Conservation (phyloP, 2,888 invertebrate genomes). For the Aphidius colemani region DNA sequence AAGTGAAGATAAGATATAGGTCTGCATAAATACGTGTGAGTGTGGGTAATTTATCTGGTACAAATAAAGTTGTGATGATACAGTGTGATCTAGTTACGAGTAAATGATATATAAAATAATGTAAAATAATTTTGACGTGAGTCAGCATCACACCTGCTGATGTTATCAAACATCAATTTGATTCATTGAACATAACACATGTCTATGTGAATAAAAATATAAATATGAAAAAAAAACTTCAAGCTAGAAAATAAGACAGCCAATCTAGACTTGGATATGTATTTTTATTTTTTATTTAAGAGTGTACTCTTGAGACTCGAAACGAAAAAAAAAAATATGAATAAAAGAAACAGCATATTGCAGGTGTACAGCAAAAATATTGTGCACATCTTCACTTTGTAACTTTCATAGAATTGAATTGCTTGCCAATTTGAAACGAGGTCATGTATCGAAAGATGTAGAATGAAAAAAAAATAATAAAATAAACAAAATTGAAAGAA, state of each 20-base stretch:
- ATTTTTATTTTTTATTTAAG: background rate
- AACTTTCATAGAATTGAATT: constrained; percentile 15
- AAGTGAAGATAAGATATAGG: too few relatives aligned
- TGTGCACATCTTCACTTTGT: constrained; percentile 1
- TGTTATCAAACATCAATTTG: constrained; percentile 1
- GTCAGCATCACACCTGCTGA: constrained; percentile 10
- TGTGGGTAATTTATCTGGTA: background rate
- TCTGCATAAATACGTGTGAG: too few relatives aligned
- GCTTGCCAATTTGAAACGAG: constrained; percentile 9
- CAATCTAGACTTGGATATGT: too few relatives aligned
- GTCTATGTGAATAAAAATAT: background rate
- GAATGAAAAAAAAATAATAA: background rate
- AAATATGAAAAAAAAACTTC: too few relatives aligned
- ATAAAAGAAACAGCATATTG: constrained; percentile 12
- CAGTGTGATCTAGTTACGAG: background rate
- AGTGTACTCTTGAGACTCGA: background rate
- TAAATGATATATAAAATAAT: constrained; percentile 7
- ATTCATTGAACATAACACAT: background rate
- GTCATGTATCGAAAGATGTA: background rate
- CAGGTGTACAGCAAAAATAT: constrained; percentile 1
- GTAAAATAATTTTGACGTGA: background rate
- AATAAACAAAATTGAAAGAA: background rate
- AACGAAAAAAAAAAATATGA: constrained; percentile 1
- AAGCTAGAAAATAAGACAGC: too few relatives aligned
- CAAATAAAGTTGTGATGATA: background rate